Base-by-base conservation (phyloP, 2,888 invertebrate genomes). In the Acanthacorydalis orientalis region DNA sequence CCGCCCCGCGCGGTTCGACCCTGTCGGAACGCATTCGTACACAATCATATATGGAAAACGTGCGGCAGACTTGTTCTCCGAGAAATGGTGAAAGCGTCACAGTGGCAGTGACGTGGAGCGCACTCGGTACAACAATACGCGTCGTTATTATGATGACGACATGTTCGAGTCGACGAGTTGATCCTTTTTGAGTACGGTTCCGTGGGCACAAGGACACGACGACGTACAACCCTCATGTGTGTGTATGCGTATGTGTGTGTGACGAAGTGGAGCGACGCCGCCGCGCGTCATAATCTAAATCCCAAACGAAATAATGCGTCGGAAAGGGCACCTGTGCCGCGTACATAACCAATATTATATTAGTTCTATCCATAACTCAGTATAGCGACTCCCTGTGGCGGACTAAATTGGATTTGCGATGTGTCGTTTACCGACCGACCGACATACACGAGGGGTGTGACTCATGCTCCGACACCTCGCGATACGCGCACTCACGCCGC, bases 271-370 rank as follows among this genome's bases (percentile, higher is more conserved):
- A 2, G 23, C 9, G 11, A 8, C 11, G 16, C 9, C 39, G 39
- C 8, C 12, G 39, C 39, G 16, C 16, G 12, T 38, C 11, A 38
- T 15, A 15, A 16, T 38, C 39, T 16, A 38, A 38, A 38, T 38
- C 39, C 39, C 39, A 38, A 38, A 38, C 39, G 39, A 38, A 38
- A 38, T 38, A 38, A 38, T 38, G 39, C 39, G 39, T 38, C 16
- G 16, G 39, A 38, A 38, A 38, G 14, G 16, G 39, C 39, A 38
- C 39, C 39, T 38, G 39, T 38, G 39, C 39, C 12, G 14, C 39
- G 16, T 16, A 38, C 16, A 38, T 38, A 38, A 38, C 39, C 39
- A 38, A 38, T 38, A 38, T 38, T 38, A 16, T 38, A 38, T 38
- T 38, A 38, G 39, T 16, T 38, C 39, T 38, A 15, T 38, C 39